Base-by-base conservation (phyloP, 1,140 invertebrate genomes). In the Halesus radiatus region DNA sequence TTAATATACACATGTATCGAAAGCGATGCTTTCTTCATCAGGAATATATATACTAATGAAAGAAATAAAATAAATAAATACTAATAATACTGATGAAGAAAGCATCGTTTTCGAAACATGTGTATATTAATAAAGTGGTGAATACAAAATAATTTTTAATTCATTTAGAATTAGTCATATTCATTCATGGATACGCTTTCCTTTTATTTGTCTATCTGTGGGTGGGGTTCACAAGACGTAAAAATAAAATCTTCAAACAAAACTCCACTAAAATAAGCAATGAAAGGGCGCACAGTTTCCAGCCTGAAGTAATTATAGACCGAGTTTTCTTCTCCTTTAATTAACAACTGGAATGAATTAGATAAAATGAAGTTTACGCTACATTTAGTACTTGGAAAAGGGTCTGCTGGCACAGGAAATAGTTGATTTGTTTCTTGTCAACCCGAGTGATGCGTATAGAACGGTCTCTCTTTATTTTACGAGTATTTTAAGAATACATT, bases 331-430 rank as follows among this genome's bases (percentile, higher is more conserved):
- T 26, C 3, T 10, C 62, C 23, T 66, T 66, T 66, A 72, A 72
- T 72, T 72, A 52, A 72, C 68, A 50, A 72, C 32, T 52, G 68
- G 68, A 72, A 72, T 52, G 68, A 72, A 72, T 72, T 52, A 20
- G 45, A 72, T 20, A 20, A 72, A 72, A 1, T 50, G 10, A 52
- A 50, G 18, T 72, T 45, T 52, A 72, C 10, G 68, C n/a, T 22
- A 72, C 68, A 72, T 72, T 72, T 50, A 72, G 13, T 72, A 20
- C 13, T 13, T 45, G 45, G 45, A 22, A 50, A 13, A 52, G 18
- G 45, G 68, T 50, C 68, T 20, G 23, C 45, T 23, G 7, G 7
- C 16, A 23, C 68, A 72, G 68, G 68, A 72, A 72, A 52, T 52
- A 18, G 68, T 66, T 29, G 62, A 66, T 66, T 66, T 26, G 62